Evolutionary conservation across 1,140 invertebrate species (phyloP), one percentile per base, ranked within the genome.

Genomic region (Liolophura sinensis): DNA sequence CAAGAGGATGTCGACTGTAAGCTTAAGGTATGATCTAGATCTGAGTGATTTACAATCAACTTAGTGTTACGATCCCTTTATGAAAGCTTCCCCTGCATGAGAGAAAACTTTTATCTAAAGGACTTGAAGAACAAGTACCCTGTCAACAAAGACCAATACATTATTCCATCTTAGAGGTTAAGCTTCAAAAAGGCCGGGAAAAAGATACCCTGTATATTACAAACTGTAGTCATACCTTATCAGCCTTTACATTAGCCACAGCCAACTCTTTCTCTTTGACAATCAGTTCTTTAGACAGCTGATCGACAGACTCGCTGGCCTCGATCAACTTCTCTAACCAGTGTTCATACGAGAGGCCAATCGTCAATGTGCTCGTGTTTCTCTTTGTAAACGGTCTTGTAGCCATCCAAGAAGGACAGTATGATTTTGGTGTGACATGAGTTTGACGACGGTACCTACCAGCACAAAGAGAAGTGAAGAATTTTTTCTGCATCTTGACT

Each of bases 341-440:
- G 92, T 95, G 76, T 96, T 94, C 93, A 97, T 96, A 77, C 94
- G 87, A 65, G 90, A 85, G 22, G 93, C 93, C 50, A 95, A 91
- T 95, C 92, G 7, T 91, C 92, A 50, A 98, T 87, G 82, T 96
- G 93, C 77, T 90, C 89, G 80, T 92, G 90, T 85, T 96, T 96
- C 82, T 90, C 87, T 70, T 89, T 87, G 78, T 98, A 98, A 68
- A 98, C 93, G 66, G 90, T 91, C 85, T 97, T 97, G 79, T 98
- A 99, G 20, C 94, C 95, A 60, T 91, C 91, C 64, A 98, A 93
- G 82, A 99, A 98, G 76, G 95, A 97, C 16, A 98, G 82, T 97
- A 98, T 1, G 96, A 98, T 85, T 98, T 98, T 12, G 96, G 96
- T n/a, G 96, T 99, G 0, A 98, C 96, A 82, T 98, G 95, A 48